Base-by-base conservation (phyloP, 2,888 invertebrate species). In the Meteorus cinctellus region DNA sequence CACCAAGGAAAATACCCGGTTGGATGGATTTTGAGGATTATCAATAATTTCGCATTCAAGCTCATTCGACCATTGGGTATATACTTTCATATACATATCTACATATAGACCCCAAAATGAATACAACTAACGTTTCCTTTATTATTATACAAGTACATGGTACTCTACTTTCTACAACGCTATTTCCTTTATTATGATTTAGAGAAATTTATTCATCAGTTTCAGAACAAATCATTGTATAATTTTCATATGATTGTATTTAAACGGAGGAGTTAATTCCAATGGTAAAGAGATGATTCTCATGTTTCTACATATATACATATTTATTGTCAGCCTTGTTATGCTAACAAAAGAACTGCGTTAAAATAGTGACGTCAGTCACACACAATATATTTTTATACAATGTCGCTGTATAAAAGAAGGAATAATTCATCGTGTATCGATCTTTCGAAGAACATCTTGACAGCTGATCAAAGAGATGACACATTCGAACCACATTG, bases 1-100 rank as follows among this genome's bases (percentile, higher is more conserved):
- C 83, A 0, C 65, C 81, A 6, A 82, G 77, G 6, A 78, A 78
- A 14, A 81, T 82, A 60, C 82, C 81, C 0, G 88, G 88, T 4
- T 84, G 76, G 65, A 63, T 86, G 4, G 80, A 88, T 78, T 87
- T 88, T 19, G 76, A 83, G 4, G 80, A 85, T 41, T 87, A 83
- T 65, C 81, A 84, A 60, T 87, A 79, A 82, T 55, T 10, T 24
- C 36, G n/a, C 31, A 29, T 55, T 59, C 59, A 36, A 34, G 19
- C 14, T 62, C 31, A 29, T 62, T 62, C 29, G 62, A 31, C 62
- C 62, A 62, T 29, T 29, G 4, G 31, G 27, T 29, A 62, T 31
- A 29, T 31, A 12, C 41, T 10, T 12, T 8, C 41, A 12, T 41
- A 41, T 41, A 41, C 1, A 41, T 41, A 41, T 12, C 2, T 12